phyloP scores from a whole-genome alignment of 1,140 invertebrate species.

The Frieseomelitta varia region DNA sequence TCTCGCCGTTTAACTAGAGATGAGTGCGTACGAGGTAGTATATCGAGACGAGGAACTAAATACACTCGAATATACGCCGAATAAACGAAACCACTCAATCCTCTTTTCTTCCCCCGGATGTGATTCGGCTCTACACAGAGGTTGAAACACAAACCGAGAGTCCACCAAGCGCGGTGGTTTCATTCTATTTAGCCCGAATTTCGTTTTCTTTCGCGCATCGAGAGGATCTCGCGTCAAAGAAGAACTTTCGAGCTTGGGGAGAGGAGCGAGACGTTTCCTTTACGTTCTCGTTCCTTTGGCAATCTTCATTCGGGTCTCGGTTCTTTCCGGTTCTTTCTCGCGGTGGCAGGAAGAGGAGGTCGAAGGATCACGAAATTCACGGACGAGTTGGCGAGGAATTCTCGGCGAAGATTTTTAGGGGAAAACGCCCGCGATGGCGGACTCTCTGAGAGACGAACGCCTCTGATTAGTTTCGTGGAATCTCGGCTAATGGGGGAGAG shows the following conservation, averaged over 20 bases:
- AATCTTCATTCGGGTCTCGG: not conserved
- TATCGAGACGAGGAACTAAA: not conserved
- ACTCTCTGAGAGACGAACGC: not conserved
- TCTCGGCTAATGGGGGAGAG: not conserved
- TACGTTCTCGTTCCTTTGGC: not conserved
- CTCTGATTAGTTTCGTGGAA: not conserved
- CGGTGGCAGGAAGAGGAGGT: rapidly evolving
- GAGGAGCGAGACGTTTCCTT: not conserved
- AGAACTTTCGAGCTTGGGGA: not conserved
- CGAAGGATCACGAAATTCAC: not conserved
- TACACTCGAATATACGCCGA: not conserved
- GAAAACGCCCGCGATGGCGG: too few relatives aligned
- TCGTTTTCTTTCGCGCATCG: not conserved
- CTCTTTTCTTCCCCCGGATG: too few relatives aligned
- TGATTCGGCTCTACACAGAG: slow-evolving; percentile 17
- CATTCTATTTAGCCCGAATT: slow-evolving; percentile 10
- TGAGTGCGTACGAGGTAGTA: too few relatives aligned
- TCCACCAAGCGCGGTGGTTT: not conserved
- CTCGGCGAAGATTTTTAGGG: too few relatives aligned
- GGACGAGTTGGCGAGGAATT: not conserved
- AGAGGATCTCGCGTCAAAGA: not conserved
- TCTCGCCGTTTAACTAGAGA: too few relatives aligned
- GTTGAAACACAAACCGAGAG: slow-evolving; percentile 31
- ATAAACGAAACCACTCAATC: too few relatives aligned
- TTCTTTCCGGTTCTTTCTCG: not conserved